These are phyloP conservation scores for Eurypyga helias DNA, from an alignment of 2,113 vertebrate genomes.

Conservation along the genomic window DNA sequence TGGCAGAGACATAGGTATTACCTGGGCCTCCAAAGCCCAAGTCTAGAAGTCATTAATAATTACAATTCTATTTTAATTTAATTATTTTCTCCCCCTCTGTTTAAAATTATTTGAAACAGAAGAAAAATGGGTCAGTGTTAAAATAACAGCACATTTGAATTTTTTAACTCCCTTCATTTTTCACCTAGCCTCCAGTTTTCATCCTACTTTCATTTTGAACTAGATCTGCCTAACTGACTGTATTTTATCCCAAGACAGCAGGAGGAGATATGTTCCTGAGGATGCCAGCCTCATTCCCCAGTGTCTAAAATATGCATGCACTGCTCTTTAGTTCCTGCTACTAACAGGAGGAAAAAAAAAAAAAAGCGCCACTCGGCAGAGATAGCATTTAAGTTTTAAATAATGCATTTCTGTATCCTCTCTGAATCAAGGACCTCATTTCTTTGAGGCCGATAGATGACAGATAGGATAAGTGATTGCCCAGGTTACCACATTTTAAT, in stretches of 20 bases:
- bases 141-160: background rate
- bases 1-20: background rate
- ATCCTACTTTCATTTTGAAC: slow-evolving; percentile 20
- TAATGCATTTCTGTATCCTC: background rate
- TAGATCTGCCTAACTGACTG: background rate
- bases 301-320: background rate
- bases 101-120: background rate
- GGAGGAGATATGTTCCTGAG: background rate
- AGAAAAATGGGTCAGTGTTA: background rate
- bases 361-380: background rate
- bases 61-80: background rate
- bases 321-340: slow-evolving; percentile 3
- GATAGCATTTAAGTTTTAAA: slow-evolving; percentile 19
- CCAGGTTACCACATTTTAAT: background rate
- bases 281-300: background rate
- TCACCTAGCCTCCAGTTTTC: slow-evolving; percentile 28
- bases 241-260: slow-evolving; percentile 16
- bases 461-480: background rate
- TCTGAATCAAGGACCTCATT: background rate
- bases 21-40: background rate
- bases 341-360: background rate
- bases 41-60: background rate
- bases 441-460: background rate
- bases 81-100: background rate
- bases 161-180: slow-evolving; percentile 15